Conservation (phyloP, 2,797 vertebrate species). For the Pseudochromis fuscus region DNA sequence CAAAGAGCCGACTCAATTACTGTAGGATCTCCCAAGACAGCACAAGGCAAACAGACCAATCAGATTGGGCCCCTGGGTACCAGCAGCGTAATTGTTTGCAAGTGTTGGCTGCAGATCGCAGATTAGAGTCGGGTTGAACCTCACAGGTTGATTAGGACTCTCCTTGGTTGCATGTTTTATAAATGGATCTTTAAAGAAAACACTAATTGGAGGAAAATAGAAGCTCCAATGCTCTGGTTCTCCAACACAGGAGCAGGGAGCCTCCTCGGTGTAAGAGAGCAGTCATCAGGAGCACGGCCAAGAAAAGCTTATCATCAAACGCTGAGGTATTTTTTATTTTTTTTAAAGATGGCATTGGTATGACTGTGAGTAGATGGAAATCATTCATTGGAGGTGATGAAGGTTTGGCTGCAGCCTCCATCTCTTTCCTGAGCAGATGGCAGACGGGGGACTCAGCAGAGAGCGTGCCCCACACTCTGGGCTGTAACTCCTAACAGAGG, state of each 20-base stretch:
- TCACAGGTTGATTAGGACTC: constrained; percentile 73
- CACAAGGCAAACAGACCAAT: constrained; percentile 79
- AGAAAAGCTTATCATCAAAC: constrained; percentile 77
- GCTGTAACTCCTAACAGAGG: constrained; percentile 76
- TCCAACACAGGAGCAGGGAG: constrained; percentile 53
- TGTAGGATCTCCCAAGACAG: constrained; percentile 73
- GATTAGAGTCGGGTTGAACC: constrained; percentile 66
- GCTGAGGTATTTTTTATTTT: constrained; percentile 24
- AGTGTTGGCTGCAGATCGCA: constrained; percentile 69
- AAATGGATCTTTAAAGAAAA: constrained; percentile 69
- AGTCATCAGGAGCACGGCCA: constrained; percentile 71
- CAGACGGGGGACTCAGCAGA: constrained; percentile 67
- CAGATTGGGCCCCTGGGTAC: constrained; percentile 72
- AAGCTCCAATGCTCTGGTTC: constrained; percentile 33
- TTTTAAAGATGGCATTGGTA: constrained; percentile 44
- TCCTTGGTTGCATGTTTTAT: constrained; percentile 60
- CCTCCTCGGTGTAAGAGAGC: constrained; percentile 38
- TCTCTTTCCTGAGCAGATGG: constrained; percentile 74
- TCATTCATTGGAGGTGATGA: constrained; percentile 74
- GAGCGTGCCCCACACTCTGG: constrained; percentile 68
- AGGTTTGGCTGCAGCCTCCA: constrained; percentile 64
- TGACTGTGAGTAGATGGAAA: constrained; percentile 72
- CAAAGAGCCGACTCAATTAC: constrained; percentile 74
- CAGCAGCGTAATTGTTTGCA: constrained; percentile 77
- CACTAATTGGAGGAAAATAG: constrained; percentile 63